A percentile compares a stretch with the other conserved stretches of the same genome.
Evolutionary conservation across 2,888 invertebrate species (phyloP).

Genomic region (Tryphoninae sp.): DNA sequence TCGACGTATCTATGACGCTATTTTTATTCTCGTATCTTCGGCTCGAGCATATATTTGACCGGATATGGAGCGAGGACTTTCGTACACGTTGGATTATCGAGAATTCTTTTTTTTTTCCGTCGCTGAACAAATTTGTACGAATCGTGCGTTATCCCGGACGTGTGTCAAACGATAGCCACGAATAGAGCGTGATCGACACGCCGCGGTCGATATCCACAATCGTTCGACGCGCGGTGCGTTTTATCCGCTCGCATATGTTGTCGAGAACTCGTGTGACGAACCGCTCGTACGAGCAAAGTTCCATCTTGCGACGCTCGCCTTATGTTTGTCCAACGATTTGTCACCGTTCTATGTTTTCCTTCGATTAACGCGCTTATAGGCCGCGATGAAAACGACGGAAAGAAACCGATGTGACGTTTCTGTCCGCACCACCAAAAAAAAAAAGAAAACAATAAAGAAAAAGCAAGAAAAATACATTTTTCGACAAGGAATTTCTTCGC

Average conservation of each 20-base stretch:
- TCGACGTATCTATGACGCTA: slow-evolving; percentile 60
- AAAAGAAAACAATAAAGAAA: too few relatives aligned
- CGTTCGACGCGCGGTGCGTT: slow-evolving; percentile 6
- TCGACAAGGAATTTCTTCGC: slow-evolving; percentile 15
- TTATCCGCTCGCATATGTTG: neutral
- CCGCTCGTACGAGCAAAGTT: slow-evolving; percentile 35
- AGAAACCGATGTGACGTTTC: neutral
- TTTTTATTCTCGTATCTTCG: slow-evolving; percentile 21
- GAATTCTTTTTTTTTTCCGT: slow-evolving; percentile 51
- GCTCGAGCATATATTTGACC: slow-evolving; percentile 48
- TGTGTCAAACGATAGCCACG: slow-evolving; percentile 51
- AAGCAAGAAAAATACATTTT: slow-evolving; percentile 10
- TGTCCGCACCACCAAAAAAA: slow-evolving; percentile 27
- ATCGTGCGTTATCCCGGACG: slow-evolving; percentile 47
- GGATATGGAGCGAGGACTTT: slow-evolving; percentile 33
- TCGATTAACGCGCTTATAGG: slow-evolving; percentile 53
- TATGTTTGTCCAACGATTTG: slow-evolving; percentile 56
- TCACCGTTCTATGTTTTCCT: slow-evolving; percentile 59
- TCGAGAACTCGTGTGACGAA: neutral
- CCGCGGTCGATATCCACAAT: slow-evolving; percentile 11
- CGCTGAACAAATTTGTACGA: slow-evolving; percentile 56
- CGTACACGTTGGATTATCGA: slow-evolving; percentile 30
- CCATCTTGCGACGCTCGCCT: slow-evolving; percentile 21
- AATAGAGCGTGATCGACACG: slow-evolving; percentile 40
- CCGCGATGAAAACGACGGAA: slow-evolving; percentile 42